Evolutionary conservation across 1,140 invertebrate species (phyloP).

Genomic region (Lucilia sericata): DNA sequence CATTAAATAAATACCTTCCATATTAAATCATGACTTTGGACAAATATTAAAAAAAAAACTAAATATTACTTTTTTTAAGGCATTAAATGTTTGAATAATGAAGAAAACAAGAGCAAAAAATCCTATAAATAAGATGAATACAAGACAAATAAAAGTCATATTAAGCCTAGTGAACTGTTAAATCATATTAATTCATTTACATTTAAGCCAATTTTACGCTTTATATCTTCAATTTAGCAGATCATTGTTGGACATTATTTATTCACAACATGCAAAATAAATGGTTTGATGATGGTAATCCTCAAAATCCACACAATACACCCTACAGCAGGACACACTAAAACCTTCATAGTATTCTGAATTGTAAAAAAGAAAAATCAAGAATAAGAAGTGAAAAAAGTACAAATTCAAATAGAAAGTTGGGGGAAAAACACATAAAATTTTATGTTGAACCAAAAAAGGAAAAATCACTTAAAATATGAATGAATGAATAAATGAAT

Average conservation of each 20-base stretch:
- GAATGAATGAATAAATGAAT: slow-evolving; percentile 35
- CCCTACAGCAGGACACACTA: background rate
- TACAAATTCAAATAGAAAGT: background rate
- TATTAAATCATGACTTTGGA: too few relatives aligned
- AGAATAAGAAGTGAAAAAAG: background rate
- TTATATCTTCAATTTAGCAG: slow-evolving; percentile 32
- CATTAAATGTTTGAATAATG: too few relatives aligned
- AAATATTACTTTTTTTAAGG: too few relatives aligned
- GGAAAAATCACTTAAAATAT: slow-evolving; percentile 38
- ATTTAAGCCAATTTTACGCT: slow-evolving; percentile 48
- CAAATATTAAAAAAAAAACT: too few relatives aligned
- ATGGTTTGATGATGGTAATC: slow-evolving; percentile 44
- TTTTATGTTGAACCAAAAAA: background rate
- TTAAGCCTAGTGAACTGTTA: slow-evolving; percentile 37
- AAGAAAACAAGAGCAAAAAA: too few relatives aligned
- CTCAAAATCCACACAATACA: slow-evolving; percentile 22
- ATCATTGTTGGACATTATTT: slow-evolving; percentile 47
- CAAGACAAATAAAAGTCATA: slow-evolving; percentile 2
- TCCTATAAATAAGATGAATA: background rate
- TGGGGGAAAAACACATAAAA: background rate
- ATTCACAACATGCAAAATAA: slow-evolving; percentile 48
- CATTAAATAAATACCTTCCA: too few relatives aligned
- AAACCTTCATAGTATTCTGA: background rate
- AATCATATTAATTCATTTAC: slow-evolving; percentile 44
- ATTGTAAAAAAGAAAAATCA: slow-evolving; percentile 30